phyloP scores from a whole-genome alignment of 2,113 vertebrate species.

The Junco hyemalis region DNA sequence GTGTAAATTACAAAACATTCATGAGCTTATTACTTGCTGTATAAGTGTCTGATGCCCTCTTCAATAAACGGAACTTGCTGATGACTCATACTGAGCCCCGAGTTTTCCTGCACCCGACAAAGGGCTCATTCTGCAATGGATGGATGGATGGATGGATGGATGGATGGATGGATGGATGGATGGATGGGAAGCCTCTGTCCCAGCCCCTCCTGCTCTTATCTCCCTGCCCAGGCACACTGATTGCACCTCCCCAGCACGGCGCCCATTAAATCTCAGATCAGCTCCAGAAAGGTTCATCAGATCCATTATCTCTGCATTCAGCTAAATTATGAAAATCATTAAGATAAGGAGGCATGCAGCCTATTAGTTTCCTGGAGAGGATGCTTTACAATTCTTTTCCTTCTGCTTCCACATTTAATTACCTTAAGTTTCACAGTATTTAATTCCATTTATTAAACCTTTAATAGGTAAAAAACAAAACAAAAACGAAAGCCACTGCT shows the following conservation, averaged over 20 bases:
- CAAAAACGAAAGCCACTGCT: not conserved
- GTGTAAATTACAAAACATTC: no score
- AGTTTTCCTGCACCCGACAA: no score
- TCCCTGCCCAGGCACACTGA: not conserved
- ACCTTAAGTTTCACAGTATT: constrained; percentile 48
- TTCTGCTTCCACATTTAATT: constrained; percentile 48
- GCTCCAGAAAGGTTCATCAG: constrained; percentile 54
- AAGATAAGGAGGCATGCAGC: constrained; percentile 43
- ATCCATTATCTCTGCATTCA: constrained; percentile 62
- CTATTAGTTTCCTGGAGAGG: constrained; percentile 59
- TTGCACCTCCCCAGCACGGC: constrained; percentile 18
- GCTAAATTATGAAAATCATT: constrained; percentile 67
- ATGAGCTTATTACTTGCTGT: no score
- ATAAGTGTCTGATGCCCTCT: no score
- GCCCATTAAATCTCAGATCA: constrained; percentile 56
- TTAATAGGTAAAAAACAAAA: not conserved
- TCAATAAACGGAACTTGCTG: no score
- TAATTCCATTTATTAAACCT: constrained; percentile 57
- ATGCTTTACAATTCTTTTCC: not conserved
- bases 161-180: no score
- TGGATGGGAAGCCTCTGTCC: not conserved
- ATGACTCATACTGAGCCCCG: no score
- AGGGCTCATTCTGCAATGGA: no score
- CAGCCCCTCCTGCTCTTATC: not conserved
- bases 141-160: no score